Percentiles rank a stretch among this genome's conserved stretches.
Conservation (phyloP, 2,113 vertebrate species). For the Gorsachius goisagi region DNA sequence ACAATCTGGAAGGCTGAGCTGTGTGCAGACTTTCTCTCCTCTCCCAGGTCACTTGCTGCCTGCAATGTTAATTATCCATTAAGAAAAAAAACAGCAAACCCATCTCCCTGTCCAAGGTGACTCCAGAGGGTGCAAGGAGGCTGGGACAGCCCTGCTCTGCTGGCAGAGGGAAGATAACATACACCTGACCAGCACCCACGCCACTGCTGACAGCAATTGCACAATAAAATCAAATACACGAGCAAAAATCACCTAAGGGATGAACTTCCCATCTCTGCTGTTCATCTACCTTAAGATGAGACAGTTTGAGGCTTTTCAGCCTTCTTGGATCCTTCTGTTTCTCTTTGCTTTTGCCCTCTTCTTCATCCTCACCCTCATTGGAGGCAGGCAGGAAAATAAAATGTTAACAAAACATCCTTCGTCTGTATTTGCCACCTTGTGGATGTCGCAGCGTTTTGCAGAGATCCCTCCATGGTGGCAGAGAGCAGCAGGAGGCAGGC, state of each 20-base stretch:
- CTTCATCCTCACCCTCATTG: not conserved
- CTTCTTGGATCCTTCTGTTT: not conserved
- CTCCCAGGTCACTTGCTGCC: constrained; percentile 7
- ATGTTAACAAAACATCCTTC: not conserved
- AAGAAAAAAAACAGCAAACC: constrained; percentile 1
- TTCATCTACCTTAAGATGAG: not conserved
- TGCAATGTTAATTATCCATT: constrained; percentile 50
- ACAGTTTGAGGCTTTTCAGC: not conserved
- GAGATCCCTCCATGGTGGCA: not conserved
- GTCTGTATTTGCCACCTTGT: constrained; percentile 23
- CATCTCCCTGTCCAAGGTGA: not conserved
- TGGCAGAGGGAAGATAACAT: not conserved
- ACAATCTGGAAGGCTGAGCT: not conserved
- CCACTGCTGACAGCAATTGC: not conserved
- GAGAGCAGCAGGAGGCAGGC: not conserved
- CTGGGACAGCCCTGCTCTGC: not conserved
- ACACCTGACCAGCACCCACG: not conserved
- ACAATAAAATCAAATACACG: not conserved
- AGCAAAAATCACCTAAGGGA: not conserved
- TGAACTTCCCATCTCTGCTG: not conserved
- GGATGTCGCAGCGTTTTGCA: not conserved
- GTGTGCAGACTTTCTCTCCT: not conserved
- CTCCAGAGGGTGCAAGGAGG: not conserved
- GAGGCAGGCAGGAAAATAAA: not conserved
- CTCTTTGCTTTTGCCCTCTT: not conserved